Base-by-base conservation (phyloP, 1,140 invertebrate genomes). In the Danaus melanippus region DNA sequence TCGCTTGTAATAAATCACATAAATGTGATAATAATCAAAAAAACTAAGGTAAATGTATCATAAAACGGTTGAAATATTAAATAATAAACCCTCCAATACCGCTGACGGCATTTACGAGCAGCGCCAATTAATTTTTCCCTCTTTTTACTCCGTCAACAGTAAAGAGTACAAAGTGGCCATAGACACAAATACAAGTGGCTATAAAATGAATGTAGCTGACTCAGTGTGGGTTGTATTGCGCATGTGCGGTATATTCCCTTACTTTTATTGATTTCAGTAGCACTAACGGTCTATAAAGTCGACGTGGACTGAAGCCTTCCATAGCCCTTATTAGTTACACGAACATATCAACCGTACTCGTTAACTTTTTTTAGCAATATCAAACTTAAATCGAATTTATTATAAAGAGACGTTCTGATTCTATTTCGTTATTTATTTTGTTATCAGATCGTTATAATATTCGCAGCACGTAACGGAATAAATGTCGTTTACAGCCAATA, bases 181-280 rank as follows among this genome's bases (percentile, higher is more conserved):
- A 87, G 82, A 87, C 77, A 86, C 81, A 83, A 84, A 84, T 82
- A 84, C 77, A 84, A 86, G 76, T 82, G 83, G 72, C 80, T 83
- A 86, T 86, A 83, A 86, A 86, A 82, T 69, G 69, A 83, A 80
- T 83, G 78, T 86, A 86, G 83, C 83, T 83, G 79, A 84, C 64
- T 86, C 81, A 82, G 83, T 76, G 62, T 56, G 71, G 67, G 63
- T 59, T 69, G 74, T 72, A 74, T 65, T 79, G 87, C 87, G 87
- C 87, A 88, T 88, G 87, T 80, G 84, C 87, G 77, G 83, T 87
- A 85, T 86, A 87, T 88, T 88, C 86, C 74, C 86, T 86, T 79
- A 88, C 87, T 90, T 90, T 90, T 90, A 90, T 90, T 89, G 89
- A 90, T 90, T 90, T 89, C 88, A 89, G 89, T 89, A 89, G 89